phyloP scores from a whole-genome alignment of 2,888 invertebrate species.

The Ornithoptera alexandrae region DNA sequence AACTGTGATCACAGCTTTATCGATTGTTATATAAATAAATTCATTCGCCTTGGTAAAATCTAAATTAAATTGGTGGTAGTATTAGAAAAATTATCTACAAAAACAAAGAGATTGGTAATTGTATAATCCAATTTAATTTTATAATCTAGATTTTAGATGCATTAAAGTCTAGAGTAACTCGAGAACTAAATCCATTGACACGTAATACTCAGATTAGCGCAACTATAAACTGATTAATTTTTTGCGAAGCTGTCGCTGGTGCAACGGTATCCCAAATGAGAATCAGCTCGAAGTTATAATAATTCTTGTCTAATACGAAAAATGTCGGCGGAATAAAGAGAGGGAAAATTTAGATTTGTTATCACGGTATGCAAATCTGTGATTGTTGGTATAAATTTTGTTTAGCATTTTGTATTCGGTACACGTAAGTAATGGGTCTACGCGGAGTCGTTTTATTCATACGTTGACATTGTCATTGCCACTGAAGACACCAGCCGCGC shows the following conservation, averaged over 20 bases:
- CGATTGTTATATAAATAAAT: no score
- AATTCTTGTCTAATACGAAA: conserved; percentile 17
- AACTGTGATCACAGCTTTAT: no score
- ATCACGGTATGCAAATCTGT: conserved; percentile 15
- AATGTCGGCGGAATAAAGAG: conserved; percentile 11
- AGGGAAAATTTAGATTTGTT: conserved; percentile 14
- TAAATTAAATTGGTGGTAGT: no score
- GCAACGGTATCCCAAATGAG: conserved; percentile 19
- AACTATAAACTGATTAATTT: conserved; percentile 15
- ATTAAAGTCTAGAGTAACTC: not conserved
- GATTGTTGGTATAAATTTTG: conserved; percentile 26
- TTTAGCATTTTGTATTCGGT: conserved; percentile 13
- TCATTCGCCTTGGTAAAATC: no score
- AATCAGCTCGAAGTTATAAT: conserved; percentile 12
- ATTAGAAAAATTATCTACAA: no score
- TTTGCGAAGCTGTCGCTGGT: conserved; percentile 2
- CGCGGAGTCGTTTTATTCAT: conserved; percentile 19
- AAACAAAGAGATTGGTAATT: no score
- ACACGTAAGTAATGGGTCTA: conserved; percentile 20
- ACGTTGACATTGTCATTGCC: conserved; percentile 24
- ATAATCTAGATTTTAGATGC: not conserved
- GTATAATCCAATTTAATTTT: not conserved
- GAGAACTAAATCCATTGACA: not conserved
- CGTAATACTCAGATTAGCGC: not conserved
- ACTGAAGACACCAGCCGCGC: conserved; percentile 10